phyloP scores from a whole-genome alignment of 2,888 invertebrate species.

The Cryptus armator region DNA sequence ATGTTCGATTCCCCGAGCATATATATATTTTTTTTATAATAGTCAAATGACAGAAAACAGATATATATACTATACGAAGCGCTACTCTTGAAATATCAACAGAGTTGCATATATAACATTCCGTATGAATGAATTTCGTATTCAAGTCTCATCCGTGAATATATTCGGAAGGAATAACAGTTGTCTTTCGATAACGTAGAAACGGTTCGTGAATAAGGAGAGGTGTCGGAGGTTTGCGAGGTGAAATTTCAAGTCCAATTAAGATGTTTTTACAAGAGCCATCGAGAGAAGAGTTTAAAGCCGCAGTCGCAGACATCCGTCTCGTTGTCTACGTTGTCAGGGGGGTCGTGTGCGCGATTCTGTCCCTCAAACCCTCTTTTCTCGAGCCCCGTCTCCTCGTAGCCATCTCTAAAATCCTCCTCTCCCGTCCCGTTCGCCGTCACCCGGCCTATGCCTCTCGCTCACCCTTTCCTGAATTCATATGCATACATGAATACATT shows the following conservation, averaged over 20 bases:
- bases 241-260: slow-evolving; percentile 77
- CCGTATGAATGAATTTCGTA: not conserved
- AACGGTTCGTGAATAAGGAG: slow-evolving; percentile 27
- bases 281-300: slow-evolving; percentile 18
- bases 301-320: slow-evolving; percentile 12
- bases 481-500: slow-evolving; percentile 85
- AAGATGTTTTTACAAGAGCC: slow-evolving; percentile 78
- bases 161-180: not conserved
- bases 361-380: slow-evolving; percentile 34
- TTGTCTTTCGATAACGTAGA: not conserved
- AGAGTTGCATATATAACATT: not conserved
- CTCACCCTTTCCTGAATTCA: slow-evolving; percentile 78
- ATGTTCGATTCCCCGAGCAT: no score
- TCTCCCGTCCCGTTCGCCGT: slow-evolving; percentile 31
- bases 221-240: slow-evolving; percentile 36
- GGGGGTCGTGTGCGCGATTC: slow-evolving; percentile 14
- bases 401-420: slow-evolving; percentile 17
- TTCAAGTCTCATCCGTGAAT: not conserved
- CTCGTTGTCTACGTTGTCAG: slow-evolving; percentile 18
- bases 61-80: not conserved
- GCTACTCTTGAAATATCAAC: not conserved
- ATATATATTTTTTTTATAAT: not conserved
- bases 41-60: not conserved
- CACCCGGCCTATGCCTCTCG: slow-evolving; percentile 22
- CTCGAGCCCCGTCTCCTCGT: slow-evolving; percentile 1